These are phyloP conservation scores for Lottia gigantea DNA, from an alignment of 2,888 invertebrate genomes.

Conservation along the genomic window DNA sequence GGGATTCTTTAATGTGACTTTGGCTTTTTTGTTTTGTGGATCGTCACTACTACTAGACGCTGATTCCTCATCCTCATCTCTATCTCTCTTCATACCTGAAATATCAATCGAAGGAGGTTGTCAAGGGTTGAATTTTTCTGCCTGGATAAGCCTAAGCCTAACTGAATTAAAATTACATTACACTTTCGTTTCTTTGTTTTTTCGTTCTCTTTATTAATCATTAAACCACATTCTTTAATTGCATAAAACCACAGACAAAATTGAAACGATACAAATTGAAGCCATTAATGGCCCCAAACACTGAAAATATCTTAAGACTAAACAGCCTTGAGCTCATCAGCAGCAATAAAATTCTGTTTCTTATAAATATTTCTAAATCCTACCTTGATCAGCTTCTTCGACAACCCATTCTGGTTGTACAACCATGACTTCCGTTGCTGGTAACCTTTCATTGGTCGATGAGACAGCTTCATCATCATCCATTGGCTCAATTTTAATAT, in stretches of 20 bases:
- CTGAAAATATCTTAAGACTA: too few species aligned
- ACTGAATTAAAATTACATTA: too few species aligned
- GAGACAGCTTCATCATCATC: not conserved
- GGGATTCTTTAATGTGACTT: not conserved
- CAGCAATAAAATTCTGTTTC: too few species aligned
- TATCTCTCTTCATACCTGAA: conserved; percentile 6
- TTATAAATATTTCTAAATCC: too few species aligned
- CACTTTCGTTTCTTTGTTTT: too few species aligned
- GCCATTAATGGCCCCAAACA: too few species aligned
- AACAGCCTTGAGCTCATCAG: too few species aligned
- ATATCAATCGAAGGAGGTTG: conserved; percentile 14
- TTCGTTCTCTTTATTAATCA: too few species aligned
- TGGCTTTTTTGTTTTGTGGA: conserved; percentile 12
- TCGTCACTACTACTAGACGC: conserved; percentile 15
- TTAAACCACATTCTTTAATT: too few species aligned
- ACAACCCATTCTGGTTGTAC: conserved; percentile 2
- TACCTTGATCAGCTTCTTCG: not conserved
- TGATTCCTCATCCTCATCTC: conserved; percentile 14
- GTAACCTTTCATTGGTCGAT: not conserved
- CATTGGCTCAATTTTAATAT: conserved; percentile 15
- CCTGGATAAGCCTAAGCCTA: too few species aligned
- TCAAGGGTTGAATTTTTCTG: conserved; percentile 21
- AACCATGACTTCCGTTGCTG: not conserved
- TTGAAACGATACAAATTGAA: too few species aligned
- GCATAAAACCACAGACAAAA: too few species aligned